Conservation (phyloP, 2,797 vertebrate genomes). For the Melanotaenia nigrans region DNA sequence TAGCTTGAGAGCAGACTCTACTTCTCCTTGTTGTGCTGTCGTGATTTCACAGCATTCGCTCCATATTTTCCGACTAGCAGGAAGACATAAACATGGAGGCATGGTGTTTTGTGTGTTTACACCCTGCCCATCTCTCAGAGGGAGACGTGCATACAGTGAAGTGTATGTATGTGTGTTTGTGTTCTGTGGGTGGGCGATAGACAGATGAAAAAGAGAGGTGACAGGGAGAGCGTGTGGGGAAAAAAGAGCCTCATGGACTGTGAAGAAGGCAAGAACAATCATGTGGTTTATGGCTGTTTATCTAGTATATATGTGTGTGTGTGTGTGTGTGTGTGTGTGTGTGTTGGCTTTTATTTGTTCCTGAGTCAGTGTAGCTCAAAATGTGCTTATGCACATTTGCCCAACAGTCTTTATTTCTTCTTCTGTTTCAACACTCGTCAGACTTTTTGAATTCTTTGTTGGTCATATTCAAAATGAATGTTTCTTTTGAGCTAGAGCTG, state of each 20-base stretch:
- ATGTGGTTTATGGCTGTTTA: constrained; percentile 57
- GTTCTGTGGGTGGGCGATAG: constrained; percentile 53
- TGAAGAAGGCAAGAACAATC: constrained; percentile 56
- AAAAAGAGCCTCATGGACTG: constrained; percentile 51
- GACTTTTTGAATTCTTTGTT: constrained; percentile 12
- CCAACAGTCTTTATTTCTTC: constrained; percentile 29
- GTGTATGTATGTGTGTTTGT: constrained; percentile 6
- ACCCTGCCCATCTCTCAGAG: constrained; percentile 32
- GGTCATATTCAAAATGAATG: not conserved
- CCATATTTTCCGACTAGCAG: constrained; percentile 28
- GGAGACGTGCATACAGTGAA: constrained; percentile 30
- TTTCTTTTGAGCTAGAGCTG: not conserved
- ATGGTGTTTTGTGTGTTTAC: constrained; percentile 36
- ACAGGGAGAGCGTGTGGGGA: constrained; percentile 49
- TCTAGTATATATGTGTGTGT: constrained; percentile 24
- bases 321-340: constrained; percentile 1
- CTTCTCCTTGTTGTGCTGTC: constrained; percentile 43
- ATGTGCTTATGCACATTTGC: constrained; percentile 28
- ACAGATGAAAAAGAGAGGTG: constrained; percentile 62
- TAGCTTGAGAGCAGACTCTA: constrained; percentile 33
- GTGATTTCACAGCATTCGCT: constrained; percentile 47
- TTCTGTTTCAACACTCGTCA: constrained; percentile 10
- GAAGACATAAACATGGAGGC: constrained; percentile 4
- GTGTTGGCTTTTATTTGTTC: constrained; percentile 30
- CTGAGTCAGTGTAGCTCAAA: constrained; percentile 27